Base-by-base conservation (phyloP, 1,140 invertebrate species). In the Drosophila micromelanica region DNA sequence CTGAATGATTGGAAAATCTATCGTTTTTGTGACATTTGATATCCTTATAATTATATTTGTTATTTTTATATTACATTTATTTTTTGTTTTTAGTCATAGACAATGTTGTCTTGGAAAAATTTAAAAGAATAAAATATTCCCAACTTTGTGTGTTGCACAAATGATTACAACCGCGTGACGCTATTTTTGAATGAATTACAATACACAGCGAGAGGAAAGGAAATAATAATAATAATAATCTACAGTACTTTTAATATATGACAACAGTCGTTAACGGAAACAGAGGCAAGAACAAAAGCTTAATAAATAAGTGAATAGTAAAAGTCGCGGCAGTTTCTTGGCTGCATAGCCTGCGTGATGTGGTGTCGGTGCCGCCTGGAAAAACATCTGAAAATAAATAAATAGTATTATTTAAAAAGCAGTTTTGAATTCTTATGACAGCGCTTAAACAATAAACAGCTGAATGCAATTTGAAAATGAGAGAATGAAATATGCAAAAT, bases 391-490 rank as follows among this genome's bases (percentile, higher is more conserved):
- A 74, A 87, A 85, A 86, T 82, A 85, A 85, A 87, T 86, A 78
- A 87, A 86, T 82, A 80, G 87, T 78, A 82, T 86, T 82, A 87
- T 86, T 87, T 78, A 86, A 87, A 69, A 87, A 82, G 78, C 68
- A 78, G 78, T 82, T 87, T 63, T 80, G 63, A 81, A 87, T 82
- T 87, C 70, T 75, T 78, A 85, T 86, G 82, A 87, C 82, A 86
- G 78, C 67, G 75, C 71, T 82, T 78, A 76, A 82, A 78, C 1
- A 76, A 89, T 78, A 89, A 86, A 87, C 84, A 86, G 68, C 63
- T 86, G 78, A 86, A 87, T 86, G 82, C 82, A 78, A 87, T 87
- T 86, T 87, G 70, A 62, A 68, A 80, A 74, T 67, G 61, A 42
- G 69, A 86, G 70, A 78, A 57, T 52, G 65, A 81, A 85, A 85